Evolutionary conservation across 1,140 invertebrate genomes (phyloP).

Genomic region (Stenopsyche tienmushanensis): DNA sequence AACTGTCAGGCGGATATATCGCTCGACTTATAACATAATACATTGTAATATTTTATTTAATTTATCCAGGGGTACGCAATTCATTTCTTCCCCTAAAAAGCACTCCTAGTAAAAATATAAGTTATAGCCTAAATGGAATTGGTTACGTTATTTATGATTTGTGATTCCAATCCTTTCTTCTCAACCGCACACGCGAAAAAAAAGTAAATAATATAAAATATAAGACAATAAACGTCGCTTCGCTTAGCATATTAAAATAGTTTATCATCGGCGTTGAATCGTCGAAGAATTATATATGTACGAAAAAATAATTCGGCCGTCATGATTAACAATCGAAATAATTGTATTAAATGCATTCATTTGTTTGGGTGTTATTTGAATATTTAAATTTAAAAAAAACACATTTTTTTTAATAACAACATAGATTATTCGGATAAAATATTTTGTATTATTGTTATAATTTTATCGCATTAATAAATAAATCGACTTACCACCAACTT

Average conservation of each 20-base stretch:
- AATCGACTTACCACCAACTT: conserved; percentile 21
- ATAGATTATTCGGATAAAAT: no score
- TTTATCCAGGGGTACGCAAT: neutral
- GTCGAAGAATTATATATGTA: no score
- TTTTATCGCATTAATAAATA: neutral
- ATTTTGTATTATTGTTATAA: no score
- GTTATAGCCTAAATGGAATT: conserved; percentile 23
- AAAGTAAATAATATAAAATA: conserved; percentile 14
- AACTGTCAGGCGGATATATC: no score
- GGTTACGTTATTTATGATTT: conserved; percentile 26
- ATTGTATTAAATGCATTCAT: no score
- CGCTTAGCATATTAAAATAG: no score
- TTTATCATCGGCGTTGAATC: no score
- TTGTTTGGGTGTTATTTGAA: no score
- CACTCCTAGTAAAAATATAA: conserved; percentile 12
- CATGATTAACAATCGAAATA: no score
- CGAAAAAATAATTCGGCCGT: no score
- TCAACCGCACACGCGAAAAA: conserved; percentile 1
- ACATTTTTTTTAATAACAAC: no score
- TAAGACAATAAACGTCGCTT: neutral
- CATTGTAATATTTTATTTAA: neutral
- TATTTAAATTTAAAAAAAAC: no score
- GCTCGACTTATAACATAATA: neutral
- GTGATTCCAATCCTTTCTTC: conserved; percentile 15
- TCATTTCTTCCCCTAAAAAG: neutral